A percentile compares a stretch with the other conserved stretches of the same genome.
phyloP scores from a whole-genome alignment of 2,113 vertebrate species.

The Ptyas mucosa region DNA sequence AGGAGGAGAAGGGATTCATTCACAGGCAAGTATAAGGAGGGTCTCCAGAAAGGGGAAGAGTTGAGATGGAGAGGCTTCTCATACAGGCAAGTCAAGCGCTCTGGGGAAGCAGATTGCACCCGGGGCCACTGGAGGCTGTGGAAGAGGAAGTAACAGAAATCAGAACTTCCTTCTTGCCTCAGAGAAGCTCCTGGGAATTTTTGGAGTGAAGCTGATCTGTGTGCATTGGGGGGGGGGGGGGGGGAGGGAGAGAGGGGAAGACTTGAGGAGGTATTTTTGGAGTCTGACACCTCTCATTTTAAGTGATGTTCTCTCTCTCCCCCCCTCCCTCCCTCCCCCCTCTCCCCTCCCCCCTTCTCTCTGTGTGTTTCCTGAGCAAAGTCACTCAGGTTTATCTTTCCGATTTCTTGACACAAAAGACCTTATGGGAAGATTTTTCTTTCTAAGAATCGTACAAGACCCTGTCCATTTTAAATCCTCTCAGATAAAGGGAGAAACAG shows the following conservation, averaged over 20 bases:
- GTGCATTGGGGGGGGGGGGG: neutral
- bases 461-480: neutral
- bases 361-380: constrained; percentile 30
- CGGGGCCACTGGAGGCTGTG: neutral
- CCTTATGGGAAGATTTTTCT: constrained; percentile 33
- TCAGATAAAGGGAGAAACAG: neutral
- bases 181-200: constrained; percentile 33
- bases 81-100: constrained; percentile 7
- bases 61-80: neutral
- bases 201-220: constrained; percentile 29
- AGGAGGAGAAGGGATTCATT: neutral
- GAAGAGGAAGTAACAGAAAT: neutral
- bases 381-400: constrained; percentile 29
- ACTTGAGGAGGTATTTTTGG: constrained; percentile 26
- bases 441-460: neutral
- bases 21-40: neutral
- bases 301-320: constrained; percentile 36
- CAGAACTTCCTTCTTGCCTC: constrained; percentile 36
- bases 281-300: constrained; percentile 26
- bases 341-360: constrained; percentile 37
- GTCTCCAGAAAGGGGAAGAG: neutral
- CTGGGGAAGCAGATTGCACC: constrained; percentile 10
- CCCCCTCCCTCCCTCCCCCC: constrained; percentile 38
- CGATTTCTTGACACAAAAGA: constrained; percentile 49
- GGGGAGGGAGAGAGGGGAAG: no score